Evolutionary conservation across 2,888 invertebrate species (phyloP), one percentile per base, ranked within the genome.

Genomic region (Autographa gamma): DNA sequence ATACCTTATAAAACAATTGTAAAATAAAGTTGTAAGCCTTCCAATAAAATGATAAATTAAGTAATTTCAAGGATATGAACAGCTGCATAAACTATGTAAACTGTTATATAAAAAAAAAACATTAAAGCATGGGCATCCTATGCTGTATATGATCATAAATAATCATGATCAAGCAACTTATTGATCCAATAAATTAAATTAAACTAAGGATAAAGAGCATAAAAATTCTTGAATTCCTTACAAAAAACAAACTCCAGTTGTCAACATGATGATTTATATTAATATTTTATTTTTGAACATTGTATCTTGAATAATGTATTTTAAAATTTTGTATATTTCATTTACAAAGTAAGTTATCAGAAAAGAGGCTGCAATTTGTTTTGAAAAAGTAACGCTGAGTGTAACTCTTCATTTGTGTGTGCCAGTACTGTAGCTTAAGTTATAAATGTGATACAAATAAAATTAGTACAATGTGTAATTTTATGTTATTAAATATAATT

Each of bases 391-490:
- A 34, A 9, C 58, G 16, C 41, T 13, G 60, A 75, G 69, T 74
- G 25, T 70, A 67, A 73, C 70, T 82, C 64, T 69, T 72, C 56
- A 74, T 74, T 76, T 78, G 60, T 85, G 77, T 80, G 82, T 89
- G 85, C 86, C 82, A 73, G 83, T 90, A 81, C 82, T 71, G 83
- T 90, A 81, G 76, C 65, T 71, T 89, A 89, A 88, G 86, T 89
- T 84, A 86, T 91, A 86, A 90, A 91, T 92, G 91, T 91, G 92
- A 91, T 92, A 92, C 82, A 88, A 88, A 84, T 86, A 85, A 86
- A 81, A 79, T 79, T 77, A 77, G 69, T 69, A 74, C 66, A 74
- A 71, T 74, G 41, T 66, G 43, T 62, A n/a, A 71, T 64, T 52
- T 73, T 73, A 74, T 70, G 78, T 73, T 69, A 66, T 69, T 73